Base-by-base conservation (phyloP, 2,113 vertebrate genomes). In the Electrona antarctica region DNA sequence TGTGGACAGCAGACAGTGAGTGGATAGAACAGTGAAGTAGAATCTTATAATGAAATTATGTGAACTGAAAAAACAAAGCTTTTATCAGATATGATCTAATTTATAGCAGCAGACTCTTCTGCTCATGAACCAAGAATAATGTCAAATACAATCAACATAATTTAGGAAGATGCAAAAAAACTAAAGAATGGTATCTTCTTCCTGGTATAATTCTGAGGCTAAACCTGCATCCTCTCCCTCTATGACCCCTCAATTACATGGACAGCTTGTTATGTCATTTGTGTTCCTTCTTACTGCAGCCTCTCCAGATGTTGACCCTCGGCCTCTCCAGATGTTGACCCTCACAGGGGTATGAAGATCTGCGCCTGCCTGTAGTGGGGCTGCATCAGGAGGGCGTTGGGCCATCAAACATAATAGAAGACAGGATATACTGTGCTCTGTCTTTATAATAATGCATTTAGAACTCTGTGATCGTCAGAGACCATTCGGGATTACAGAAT, bases 361-460 rank as follows among this genome's bases (percentile, higher is more conserved):
- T 64, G 33, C 33, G 45, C 71, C 83, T 71, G 71, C 79, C 75
- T 77, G 84, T 83, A 83, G 78, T 62, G 80, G 67, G 64, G 84
- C 86, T 77, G 75, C 69, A 79, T 78, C 69, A 71, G 51, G 60
- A 49, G 14, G 67, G 63, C 12, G 1, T 15, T 59, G 66, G 73
- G 65, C 70, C 51, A 60, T 49, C 54, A 63, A 72, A 74, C 67
- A 77, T 47, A 60, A 59, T 55, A 79, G 67, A 78, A 85, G 79
- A 84, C 73, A 63, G 48, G 68, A 52, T 60, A 73, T 78, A 76
- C 77, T 83, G 58, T 67, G 58, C 67, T 74, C 69, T 56, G 4
- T 74, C 77, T 84, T 81, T 73, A 76, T 73, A 74, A 41, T 89
- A 87, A 91, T 91, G 84, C 83, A 89, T 86, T 91, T 91, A 89